Base-by-base conservation (phyloP, 2,113 vertebrate species). In the Delphinapterus leucas region DNA sequence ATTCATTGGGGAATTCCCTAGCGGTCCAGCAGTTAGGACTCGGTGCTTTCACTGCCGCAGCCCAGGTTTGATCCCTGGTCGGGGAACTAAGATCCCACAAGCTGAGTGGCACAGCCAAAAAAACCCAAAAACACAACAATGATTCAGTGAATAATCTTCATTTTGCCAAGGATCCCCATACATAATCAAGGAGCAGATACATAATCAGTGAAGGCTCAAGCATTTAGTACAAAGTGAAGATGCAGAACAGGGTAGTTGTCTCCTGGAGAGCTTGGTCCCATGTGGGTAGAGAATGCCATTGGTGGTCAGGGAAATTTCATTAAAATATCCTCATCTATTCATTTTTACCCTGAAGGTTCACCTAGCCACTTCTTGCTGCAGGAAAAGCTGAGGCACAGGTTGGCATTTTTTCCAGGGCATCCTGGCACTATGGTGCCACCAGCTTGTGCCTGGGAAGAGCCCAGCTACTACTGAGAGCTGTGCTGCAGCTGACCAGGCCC, bases 41-140 rank as follows among this genome's bases (percentile, higher is more conserved):
- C 20, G 0, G 55, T 58, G 55, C 18, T 21, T 58, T 58, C 20
- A 21, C 20, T 21, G 55, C 55, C 20, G 20, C 1, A 2, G 55
- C 6, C 55, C 2, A 0, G 6, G 18, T 8, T 21, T 2, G 55
- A 58, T 58, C 7, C 55, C 2, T 58, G 55, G 2, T 58, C 0
- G 20, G 55, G 20, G 20, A 58, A 21, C 55, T 58, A 58, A 58
- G 20, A 58, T 8, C 18, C 18, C 18, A 58, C 20, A 58, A 21
- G 55, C 55, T 2, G 7, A 20, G 6, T 21, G 20, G 55, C 20
- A 21, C 6, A 6, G 55, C 55, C 18, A 58, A 21, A 58, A 58
- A 21, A 21, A 5, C 49, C 13, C 3, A 49, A 15, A 49, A 14
- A 49, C 41, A 15, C 44, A 67, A 47, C 88, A 91, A 33, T 15